Conservation (phyloP, 2,113 vertebrate species). For the Xenopus laevis region DNA sequence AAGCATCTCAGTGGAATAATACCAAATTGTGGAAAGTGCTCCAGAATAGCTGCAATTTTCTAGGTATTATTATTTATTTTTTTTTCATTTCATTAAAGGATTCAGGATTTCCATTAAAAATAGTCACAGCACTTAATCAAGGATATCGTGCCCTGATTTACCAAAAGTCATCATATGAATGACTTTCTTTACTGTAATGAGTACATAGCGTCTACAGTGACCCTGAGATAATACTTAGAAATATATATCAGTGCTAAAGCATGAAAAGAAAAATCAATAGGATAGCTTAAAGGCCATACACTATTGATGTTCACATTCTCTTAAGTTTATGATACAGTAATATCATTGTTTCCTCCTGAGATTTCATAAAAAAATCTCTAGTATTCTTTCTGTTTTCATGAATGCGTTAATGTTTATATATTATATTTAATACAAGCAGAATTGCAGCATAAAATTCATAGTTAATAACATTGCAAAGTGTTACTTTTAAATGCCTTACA, state of each 20-base stretch:
- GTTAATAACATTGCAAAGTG: slow-evolving; percentile 4
- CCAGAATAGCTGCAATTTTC: too few relatives aligned
- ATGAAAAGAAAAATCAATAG: slow-evolving; percentile 36
- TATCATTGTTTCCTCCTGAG: slow-evolving; percentile 12
- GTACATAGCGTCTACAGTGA: slow-evolving; percentile 17
- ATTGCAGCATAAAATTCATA: neutral
- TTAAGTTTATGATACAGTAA: slow-evolving; percentile 37
- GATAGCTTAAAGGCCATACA: slow-evolving; percentile 38
- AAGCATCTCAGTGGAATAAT: too few relatives aligned
- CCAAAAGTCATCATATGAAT: neutral
- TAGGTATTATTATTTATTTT: too few relatives aligned
- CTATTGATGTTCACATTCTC: slow-evolving; percentile 37
- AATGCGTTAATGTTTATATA: neutral
- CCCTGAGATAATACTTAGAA: slow-evolving; percentile 34
- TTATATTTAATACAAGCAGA: neutral
- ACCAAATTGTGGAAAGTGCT: too few relatives aligned
- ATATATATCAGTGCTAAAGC: slow-evolving; percentile 26
- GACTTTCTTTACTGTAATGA: slow-evolving; percentile 21
- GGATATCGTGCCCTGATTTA: neutral
- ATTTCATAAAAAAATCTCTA: slow-evolving; percentile 6
- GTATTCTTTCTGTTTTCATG: neutral
- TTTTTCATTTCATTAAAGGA: too few relatives aligned
- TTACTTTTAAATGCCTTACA: neutral
- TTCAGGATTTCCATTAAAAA: slow-evolving; percentile 25
- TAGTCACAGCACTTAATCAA: slow-evolving; percentile 21